These are phyloP conservation scores for Liopterus haemorrhoidalis DNA, from an alignment of 2,888 invertebrate genomes.

Conservation along the genomic window DNA sequence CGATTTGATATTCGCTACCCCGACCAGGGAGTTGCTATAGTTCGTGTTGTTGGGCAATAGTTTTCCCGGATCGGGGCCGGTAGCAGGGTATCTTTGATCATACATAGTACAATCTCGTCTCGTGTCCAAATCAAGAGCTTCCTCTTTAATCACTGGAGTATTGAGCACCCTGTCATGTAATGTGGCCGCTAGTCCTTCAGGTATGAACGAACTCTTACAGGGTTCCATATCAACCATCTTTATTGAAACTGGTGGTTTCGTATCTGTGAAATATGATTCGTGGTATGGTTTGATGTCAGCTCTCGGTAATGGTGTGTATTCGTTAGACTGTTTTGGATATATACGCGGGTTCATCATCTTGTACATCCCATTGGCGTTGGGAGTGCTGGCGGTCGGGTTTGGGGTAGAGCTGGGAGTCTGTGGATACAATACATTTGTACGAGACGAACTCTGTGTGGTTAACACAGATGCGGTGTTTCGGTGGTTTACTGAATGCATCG, in stretches of 20 bases:
- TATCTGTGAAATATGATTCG: constrained; percentile 63
- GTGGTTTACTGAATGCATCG: constrained; percentile 25
- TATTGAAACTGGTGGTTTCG: constrained; percentile 47
- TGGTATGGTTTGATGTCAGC: constrained; percentile 68
- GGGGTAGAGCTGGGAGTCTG: constrained; percentile 14
- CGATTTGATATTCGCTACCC: constrained; percentile 31
- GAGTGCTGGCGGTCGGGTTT: constrained; percentile 9
- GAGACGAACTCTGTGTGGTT: constrained; percentile 39
- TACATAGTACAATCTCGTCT: constrained; percentile 20
- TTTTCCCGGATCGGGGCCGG: constrained; percentile 3
- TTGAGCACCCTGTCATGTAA: constrained; percentile 69
- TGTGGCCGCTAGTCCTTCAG: constrained; percentile 73
- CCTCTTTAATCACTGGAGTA: constrained; percentile 40
- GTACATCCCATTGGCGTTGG: constrained; percentile 10
- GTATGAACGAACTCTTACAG: constrained; percentile 38
- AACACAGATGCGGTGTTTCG: constrained; percentile 35
- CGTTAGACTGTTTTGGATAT: constrained; percentile 35
- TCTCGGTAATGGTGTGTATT: constrained; percentile 57
- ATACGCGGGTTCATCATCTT: constrained; percentile 25
- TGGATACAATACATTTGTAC: constrained; percentile 43
- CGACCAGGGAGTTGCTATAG: background rate
- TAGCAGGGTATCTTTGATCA: constrained; percentile 9
- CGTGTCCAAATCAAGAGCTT: constrained; percentile 32
- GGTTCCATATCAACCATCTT: constrained; percentile 37
- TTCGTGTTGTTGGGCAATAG: constrained; percentile 8